phyloP scores from a whole-genome alignment of 2,113 vertebrate species.

The Felis catus region F.catus_Fca126_mat1.0 CM031428.1:4414001-4414500 shows the following conservation, averaged over 20 bases:
- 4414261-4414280: neutral
- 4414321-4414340: accelerated
- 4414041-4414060: neutral
- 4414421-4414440: neutral
- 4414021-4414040: neutral
- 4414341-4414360: neutral
- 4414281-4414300: too few relatives aligned
- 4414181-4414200: neutral
- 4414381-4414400: neutral
- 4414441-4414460: neutral
- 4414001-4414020: neutral
- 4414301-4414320: accelerated
- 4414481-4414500: neutral
- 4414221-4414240: neutral
- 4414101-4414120: neutral
- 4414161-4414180: neutral
- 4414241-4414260: neutral
- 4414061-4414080: neutral
- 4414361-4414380: accelerated
- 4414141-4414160: neutral
- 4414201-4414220: neutral
- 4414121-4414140: neutral
- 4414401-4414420: neutral
- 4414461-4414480: neutral
- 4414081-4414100: neutral